Evolutionary conservation across 2,888 invertebrate genomes (phyloP).

Genomic region (Heliothis peltigera): DNA sequence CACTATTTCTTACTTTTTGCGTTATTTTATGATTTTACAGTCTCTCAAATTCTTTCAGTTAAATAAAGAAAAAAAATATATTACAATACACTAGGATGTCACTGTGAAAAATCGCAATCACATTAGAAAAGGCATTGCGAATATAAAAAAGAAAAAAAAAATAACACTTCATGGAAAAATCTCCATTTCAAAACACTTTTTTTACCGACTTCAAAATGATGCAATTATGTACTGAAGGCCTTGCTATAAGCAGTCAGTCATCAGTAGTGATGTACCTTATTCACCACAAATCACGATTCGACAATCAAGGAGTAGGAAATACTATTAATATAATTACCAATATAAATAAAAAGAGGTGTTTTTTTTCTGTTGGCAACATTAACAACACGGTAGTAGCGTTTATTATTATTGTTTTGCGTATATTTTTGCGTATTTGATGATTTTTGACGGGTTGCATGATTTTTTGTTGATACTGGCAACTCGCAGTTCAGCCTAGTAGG

Average conservation of each 20-base stretch:
- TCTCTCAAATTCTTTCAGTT: not conserved
- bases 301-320: constrained; percentile 59
- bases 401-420: constrained; percentile 24
- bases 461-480: too few species aligned
- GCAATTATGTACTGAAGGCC: constrained; percentile 53
- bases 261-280: constrained; percentile 38
- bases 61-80: too few species aligned
- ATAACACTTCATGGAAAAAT: constrained; percentile 35
- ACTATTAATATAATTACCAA: constrained; percentile 55
- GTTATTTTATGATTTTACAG: too few species aligned
- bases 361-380: constrained; percentile 30
- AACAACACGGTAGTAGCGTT: constrained; percentile 50
- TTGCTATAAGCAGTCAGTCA: constrained; percentile 38
- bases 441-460: not conserved
- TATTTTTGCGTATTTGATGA: not conserved
- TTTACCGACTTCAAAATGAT: constrained; percentile 35
- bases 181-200: constrained; percentile 19
- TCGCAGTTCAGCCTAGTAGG: too few species aligned
- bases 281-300: constrained; percentile 50
- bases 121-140: not conserved
- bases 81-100: not conserved
- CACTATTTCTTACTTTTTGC: too few species aligned
- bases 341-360: constrained; percentile 47
- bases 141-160: constrained; percentile 4
- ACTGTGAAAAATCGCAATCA: too few species aligned